These are phyloP conservation scores for Hydrotaea diabolus DNA, from an alignment of 2,888 invertebrate genomes.

Conservation along the genomic window DNA sequence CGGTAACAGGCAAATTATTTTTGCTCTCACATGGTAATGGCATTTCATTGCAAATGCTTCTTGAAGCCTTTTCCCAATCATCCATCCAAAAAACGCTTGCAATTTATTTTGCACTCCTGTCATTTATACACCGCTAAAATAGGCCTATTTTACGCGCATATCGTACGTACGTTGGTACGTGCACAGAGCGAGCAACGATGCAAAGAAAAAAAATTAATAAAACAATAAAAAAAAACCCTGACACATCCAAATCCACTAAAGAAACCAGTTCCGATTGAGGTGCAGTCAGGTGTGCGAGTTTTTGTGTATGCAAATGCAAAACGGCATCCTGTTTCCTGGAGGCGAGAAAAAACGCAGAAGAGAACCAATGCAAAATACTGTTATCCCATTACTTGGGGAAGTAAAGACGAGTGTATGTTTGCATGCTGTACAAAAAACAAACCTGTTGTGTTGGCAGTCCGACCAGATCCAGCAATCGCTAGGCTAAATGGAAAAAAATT, in stretches of 20 bases:
- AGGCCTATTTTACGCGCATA: constrained; percentile 68
- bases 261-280: constrained; percentile 11
- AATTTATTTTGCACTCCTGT: constrained; percentile 71
- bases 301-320: constrained; percentile 48
- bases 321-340: constrained; percentile 67
- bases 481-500: too few species aligned
- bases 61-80: constrained; percentile 26
- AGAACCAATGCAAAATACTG: constrained; percentile 27
- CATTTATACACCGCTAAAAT: constrained; percentile 64
- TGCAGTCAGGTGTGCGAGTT: not conserved
- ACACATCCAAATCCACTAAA: not conserved
- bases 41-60: constrained; percentile 13
- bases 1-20: not conserved
- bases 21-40: not conserved
- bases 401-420: constrained; percentile 17
- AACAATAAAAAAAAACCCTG: constrained; percentile 12
- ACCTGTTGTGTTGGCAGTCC: not conserved
- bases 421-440: not conserved
- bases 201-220: constrained; percentile 19
- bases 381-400: constrained; percentile 45
- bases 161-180: not conserved
- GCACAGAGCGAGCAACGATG: constrained; percentile 25
- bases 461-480: too few species aligned
- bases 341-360: too few species aligned
- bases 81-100: constrained; percentile 43